These are phyloP conservation scores for Glareola pratincola DNA, from an alignment of 2,113 vertebrate genomes.

Conservation along the genomic window DNA sequence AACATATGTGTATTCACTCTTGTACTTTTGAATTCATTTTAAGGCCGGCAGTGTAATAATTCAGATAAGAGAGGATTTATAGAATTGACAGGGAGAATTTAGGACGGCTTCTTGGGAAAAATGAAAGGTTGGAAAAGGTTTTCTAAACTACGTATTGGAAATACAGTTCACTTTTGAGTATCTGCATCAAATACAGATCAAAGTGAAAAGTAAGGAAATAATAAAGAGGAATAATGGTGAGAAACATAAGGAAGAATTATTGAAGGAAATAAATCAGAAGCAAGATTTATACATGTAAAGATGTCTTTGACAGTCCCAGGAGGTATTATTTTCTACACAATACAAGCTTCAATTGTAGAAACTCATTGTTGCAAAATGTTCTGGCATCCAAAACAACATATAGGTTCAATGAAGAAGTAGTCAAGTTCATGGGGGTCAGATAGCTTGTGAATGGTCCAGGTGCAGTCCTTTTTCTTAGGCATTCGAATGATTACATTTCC, in stretches of 20 bases:
- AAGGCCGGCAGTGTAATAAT: background rate
- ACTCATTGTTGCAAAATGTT: background rate
- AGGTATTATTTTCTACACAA: background rate
- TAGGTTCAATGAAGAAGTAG: background rate
- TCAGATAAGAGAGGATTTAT: background rate
- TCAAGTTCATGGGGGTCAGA: background rate
- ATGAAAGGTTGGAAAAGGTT: background rate
- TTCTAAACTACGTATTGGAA: background rate
- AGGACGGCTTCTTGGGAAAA: background rate
- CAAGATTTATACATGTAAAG: background rate
- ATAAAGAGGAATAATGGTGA: background rate
- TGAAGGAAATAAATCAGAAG: background rate
- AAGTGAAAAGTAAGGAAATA: background rate
- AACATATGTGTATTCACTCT: background rate
- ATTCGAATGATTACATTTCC: background rate
- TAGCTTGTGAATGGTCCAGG: background rate
- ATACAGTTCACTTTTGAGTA: background rate
- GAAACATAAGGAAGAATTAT: background rate
- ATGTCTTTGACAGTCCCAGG: no score
- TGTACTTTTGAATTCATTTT: background rate
- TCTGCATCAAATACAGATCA: background rate
- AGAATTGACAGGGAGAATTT: background rate
- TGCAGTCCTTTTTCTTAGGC: background rate
- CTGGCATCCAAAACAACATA: background rate
- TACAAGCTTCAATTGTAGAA: background rate